Evolutionary conservation across 2,797 vertebrate genomes (phyloP), one percentile per base, ranked within the genome.

Genomic region (Bryconaethiops microstoma): DNA sequence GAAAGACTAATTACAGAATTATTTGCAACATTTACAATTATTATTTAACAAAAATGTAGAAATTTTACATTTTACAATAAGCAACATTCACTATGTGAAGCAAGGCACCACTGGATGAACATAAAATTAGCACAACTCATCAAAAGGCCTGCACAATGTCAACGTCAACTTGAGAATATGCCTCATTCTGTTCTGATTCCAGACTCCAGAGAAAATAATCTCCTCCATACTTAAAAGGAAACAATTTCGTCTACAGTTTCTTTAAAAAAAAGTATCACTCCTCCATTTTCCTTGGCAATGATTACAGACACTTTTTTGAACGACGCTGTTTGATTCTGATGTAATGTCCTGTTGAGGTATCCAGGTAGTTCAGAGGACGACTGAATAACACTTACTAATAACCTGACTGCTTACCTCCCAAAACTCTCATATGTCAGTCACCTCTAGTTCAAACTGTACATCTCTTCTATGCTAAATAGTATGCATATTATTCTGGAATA

Each of bases 191-290:
- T 73, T 73, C 70, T 21, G 52, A 57, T 57, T 73, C 2, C 17
- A 57, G 39, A 45, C 40, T 9, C 39, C 16, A 19, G 12, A 40
- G 29, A 57, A 59, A 55, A 73, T 57, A 39, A 9, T 59, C 29
- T 59, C 17, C 71, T 5, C 39, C 29, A 25, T 19, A 45, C 70
- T 79, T 65, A 29, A 35, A 80, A 63, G 40, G 29, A 79, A 57
- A 65, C 69, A 17, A 65, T 57, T 65, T 67, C 4, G 0, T 48
- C 45, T 54, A 48, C 7, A 5, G 25, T 40, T 55, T 9, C 70
- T 39, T 73, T n/a, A n/a, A 2, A 39, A 19, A 65, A 40, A 74
- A 35, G 7, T 54, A 59, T 40, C 19, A 74, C 6, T 40, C 21
- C 7, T 5, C 4, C 50, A 73, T 42, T 74, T 59, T 42, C 5